Evolutionary conservation across 2,888 invertebrate species (phyloP), one percentile per base, ranked within the genome.

Genomic region (Tridacna crocea): DNA sequence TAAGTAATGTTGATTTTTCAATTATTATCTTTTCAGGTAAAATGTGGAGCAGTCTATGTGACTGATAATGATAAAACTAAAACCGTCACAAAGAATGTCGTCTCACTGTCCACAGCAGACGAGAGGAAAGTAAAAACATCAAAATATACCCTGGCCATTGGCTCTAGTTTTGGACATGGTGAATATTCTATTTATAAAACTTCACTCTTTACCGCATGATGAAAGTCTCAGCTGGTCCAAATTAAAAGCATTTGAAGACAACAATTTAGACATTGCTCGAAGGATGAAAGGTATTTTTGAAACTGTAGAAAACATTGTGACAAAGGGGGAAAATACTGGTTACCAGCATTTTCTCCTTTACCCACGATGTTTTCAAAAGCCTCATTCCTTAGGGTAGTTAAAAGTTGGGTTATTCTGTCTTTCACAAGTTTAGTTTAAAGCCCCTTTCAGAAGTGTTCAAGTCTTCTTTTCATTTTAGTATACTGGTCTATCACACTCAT

Each of bases 131-230:
- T 79, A 72, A 87, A 83, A 58, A 78, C 85, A 51, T 87, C 88
- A 12, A 89, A 89, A 83, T 87, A 89, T 80, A 84, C 87, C 13
- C 77, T 89, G 27, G 88, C 89, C 63, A 74, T 89, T 47, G 89
- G 87, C 10, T 88, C 89, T 24, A 89, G 88, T 72, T 89, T 89
- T 86, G 89, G 89, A 46, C 89, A 89, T 83, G 87, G 89, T 89
- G 70, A 82, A 82, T 79, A 19, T 27, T 15, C 19, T 61, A 22
- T 26, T 27, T 65, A 55, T 19, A 6, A 55, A 3, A 3, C 19
- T 55, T 55, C 3, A 55, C 55, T 11, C 55, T 55, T 55, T 55
- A 3, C 55, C 55, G 3, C 3, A 55, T 10, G 15, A 36, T 8
- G n/a, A 36, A 36, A 36, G 2, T 36, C 8, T 36, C 2, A 8